phyloP scores from a whole-genome alignment of 2,797 vertebrate species.

The Intellagama lesueurii region DNA sequence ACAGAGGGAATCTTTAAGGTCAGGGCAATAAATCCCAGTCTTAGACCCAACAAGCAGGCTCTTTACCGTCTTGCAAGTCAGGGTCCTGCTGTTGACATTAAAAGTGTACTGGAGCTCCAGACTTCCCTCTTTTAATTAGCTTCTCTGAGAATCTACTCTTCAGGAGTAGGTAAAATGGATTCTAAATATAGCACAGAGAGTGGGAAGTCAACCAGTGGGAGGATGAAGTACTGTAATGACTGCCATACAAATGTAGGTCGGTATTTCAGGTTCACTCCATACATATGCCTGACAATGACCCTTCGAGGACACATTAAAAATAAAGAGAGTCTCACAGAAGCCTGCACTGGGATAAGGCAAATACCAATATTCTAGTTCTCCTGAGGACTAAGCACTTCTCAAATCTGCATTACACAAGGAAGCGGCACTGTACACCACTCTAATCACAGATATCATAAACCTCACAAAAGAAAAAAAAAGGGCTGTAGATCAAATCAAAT shows the following conservation, averaged over 20 bases:
- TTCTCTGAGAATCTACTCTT: constrained; percentile 39
- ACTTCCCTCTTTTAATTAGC: constrained; percentile 38
- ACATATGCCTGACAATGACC: neutral
- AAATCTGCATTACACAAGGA: neutral
- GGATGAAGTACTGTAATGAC: neutral
- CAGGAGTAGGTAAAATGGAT: constrained; percentile 24
- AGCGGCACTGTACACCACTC: too few species aligned
- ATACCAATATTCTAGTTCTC: neutral
- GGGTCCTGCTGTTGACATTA: constrained; percentile 23
- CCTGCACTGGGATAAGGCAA: neutral
- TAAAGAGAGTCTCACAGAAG: neutral
- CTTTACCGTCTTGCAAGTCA: constrained; percentile 7
- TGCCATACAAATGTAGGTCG: constrained; percentile 20
- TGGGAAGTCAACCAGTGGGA: neutral
- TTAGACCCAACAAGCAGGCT: neutral
- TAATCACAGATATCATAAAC: too few species aligned
- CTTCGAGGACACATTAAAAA: neutral
- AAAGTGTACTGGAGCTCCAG: constrained; percentile 5
- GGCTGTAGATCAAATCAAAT: neutral
- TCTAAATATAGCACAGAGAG: constrained; percentile 34
- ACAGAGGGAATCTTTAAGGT: constrained; percentile 22
- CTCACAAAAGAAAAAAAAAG: too few species aligned
- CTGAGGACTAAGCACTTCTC: neutral
- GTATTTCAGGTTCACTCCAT: neutral
- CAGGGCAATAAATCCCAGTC: neutral